Evolutionary conservation across 35 echinoderm and acorn worm species (phyloP).

Genomic region (Stichopus chloronotus): DNA sequence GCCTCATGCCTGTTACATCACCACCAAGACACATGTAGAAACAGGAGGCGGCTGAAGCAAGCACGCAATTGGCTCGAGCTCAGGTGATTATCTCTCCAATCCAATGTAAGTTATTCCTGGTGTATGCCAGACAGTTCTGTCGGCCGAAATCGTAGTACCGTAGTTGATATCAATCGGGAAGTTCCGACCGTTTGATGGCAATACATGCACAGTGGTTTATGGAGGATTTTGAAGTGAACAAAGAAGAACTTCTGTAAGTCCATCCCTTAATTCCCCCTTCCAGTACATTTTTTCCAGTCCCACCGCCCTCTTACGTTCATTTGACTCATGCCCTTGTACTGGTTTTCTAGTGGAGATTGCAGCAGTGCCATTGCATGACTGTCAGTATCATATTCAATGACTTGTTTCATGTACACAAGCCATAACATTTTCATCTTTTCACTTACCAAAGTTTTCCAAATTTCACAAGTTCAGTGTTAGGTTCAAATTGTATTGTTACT

Average conservation of each 20-base stretch:
- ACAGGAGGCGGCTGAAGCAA: constrained; percentile 44
- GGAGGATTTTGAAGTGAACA: neutral
- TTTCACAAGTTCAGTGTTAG: too few species aligned
- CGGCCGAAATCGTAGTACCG: neutral
- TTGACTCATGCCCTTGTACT: neutral
- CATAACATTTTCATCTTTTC: too few species aligned
- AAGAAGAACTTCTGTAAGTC: neutral
- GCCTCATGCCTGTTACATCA: constrained; percentile 59
- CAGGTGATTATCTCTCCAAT: constrained; percentile 57
- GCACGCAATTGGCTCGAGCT: constrained; percentile 38
- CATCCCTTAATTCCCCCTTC: neutral
- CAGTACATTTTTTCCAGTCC: neutral
- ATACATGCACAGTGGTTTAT: neutral
- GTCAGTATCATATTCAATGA: too few species aligned
- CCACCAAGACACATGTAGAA: constrained; percentile 55
- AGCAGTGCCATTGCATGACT: too few species aligned
- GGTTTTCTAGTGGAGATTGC: neutral
- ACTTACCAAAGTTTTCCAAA: too few species aligned
- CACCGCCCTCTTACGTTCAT: neutral
- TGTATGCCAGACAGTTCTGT: constrained; percentile 22
- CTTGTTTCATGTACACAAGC: too few species aligned
- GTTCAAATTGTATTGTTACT: too few species aligned
- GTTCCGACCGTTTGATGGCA: neutral
- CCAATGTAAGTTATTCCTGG: constrained; percentile 54
- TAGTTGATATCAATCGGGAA: constrained; percentile 3